Evolutionary conservation across 1,140 invertebrate genomes (phyloP).

Genomic region (Temnothorax nylanderi): DNA sequence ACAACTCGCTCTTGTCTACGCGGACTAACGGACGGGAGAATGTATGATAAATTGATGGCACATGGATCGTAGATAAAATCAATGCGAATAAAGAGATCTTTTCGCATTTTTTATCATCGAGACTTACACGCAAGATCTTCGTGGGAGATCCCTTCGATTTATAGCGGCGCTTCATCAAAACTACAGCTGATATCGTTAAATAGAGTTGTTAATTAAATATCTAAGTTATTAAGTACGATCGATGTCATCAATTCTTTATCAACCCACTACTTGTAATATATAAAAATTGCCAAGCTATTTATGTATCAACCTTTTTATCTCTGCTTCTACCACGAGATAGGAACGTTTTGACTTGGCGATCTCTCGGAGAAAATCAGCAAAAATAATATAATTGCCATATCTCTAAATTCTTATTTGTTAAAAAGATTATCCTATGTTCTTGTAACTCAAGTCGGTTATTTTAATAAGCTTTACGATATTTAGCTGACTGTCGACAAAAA

Average conservation of each 20-base stretch:
- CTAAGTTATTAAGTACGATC: neutral
- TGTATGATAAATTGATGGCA: constrained; percentile 45
- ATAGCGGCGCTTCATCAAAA: constrained; percentile 12
- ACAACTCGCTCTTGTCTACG: neutral
- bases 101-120: neutral
- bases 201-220: constrained; percentile 26
- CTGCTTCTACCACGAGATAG: neutral
- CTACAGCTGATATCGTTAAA: neutral
- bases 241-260: neutral
- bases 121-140: neutral
- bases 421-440: neutral
- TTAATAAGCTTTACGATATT: constrained; percentile 1
- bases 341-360: neutral
- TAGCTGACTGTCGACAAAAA: constrained; percentile 8
- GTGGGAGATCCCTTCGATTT: constrained; percentile 10
- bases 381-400: neutral
- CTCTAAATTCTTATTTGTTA: neutral
- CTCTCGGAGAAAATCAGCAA: neutral
- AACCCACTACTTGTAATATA: neutral
- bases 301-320: neutral
- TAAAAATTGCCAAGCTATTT: neutral
- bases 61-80: constrained; percentile 27
- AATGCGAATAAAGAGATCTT: constrained; percentile 33
- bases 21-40: neutral
- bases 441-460: neutral